A percentile compares a stretch with the other conserved stretches of the same genome.
Conservation (phyloP, 30 jellyfish, hydroid and myxozoan species). For the Pseudorhiza aurosa region DNA sequence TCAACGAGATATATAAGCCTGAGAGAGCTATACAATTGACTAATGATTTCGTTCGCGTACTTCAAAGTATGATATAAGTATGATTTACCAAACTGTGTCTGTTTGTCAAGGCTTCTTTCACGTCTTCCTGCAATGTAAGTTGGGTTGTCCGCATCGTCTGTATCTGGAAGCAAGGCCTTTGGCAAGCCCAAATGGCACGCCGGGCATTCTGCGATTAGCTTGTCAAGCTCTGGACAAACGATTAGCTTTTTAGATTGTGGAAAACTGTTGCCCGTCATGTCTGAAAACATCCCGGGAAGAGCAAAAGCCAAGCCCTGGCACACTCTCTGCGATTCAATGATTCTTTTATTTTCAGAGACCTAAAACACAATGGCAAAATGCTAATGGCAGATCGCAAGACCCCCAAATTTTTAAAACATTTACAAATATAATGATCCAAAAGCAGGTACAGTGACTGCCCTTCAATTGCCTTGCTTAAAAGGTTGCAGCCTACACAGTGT, state of each 20-base stretch:
- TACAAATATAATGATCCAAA: too few relatives aligned
- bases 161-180: conserved; percentile 78
- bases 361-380: not conserved
- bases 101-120: conserved; percentile 31
- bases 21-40: too few relatives aligned
- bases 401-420: too few relatives aligned
- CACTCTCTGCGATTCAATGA: conserved; percentile 24
- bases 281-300: conserved; percentile 17
- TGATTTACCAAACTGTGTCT: conserved; percentile 61
- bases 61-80: too few relatives aligned
- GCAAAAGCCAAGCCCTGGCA: conserved; percentile 28
- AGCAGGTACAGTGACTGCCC: too few relatives aligned
- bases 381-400: too few relatives aligned
- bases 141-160: conserved; percentile 61
- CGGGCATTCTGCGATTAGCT: conserved; percentile 65
- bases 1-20: too few relatives aligned
- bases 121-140: conserved; percentile 7
- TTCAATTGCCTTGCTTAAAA: too few relatives aligned
- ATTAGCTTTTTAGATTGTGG: conserved; percentile 33
- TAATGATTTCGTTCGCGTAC: too few relatives aligned
- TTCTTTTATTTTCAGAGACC: conserved; percentile 63
- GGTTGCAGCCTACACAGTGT: too few relatives aligned
- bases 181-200: conserved; percentile 83
- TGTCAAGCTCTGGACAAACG: conserved; percentile 71
- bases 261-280: conserved; percentile 8